Conservation (phyloP, 2,113 vertebrate species). For the Hepsetus odoe region DNA sequence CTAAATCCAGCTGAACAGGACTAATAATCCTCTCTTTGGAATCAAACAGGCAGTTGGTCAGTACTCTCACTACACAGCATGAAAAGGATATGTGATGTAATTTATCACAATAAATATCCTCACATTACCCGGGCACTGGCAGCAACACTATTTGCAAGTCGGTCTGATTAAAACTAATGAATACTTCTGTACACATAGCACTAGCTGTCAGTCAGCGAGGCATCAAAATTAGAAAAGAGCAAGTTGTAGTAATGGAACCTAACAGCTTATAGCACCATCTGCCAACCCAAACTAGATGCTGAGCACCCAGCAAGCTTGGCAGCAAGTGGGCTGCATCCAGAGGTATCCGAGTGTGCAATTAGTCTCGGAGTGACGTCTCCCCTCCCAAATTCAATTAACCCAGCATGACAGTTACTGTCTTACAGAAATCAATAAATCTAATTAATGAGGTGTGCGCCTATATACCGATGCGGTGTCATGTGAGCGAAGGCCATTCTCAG, state of each 20-base stretch:
- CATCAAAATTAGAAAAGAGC: not conserved
- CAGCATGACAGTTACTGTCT: constrained; percentile 2
- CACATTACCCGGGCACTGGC: no score
- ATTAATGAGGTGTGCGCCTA: constrained; percentile 9
- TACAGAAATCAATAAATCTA: constrained; percentile 15
- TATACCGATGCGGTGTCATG: constrained; percentile 11
- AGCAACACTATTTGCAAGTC: not conserved
- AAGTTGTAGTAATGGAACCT: not conserved
- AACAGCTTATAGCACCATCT: not conserved
- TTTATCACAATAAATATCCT: no score
- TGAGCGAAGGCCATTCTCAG: not conserved
- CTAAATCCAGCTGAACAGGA: no score
- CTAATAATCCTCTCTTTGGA: no score
- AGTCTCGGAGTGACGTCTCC: constrained; percentile 30
- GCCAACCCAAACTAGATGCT: constrained; percentile 8
- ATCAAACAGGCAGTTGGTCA: no score
- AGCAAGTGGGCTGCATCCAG: not conserved
- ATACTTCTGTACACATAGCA: not conserved
- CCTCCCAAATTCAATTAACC: constrained; percentile 35
- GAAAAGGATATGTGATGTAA: no score
- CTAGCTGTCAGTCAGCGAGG: not conserved
- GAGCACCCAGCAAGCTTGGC: not conserved
- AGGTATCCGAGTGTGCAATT: constrained; percentile 14
- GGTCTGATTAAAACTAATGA: not conserved
- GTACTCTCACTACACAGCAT: no score